Evolutionary conservation across 2,888 invertebrate genomes (phyloP).

Genomic region (Tortrix viridana): DNA sequence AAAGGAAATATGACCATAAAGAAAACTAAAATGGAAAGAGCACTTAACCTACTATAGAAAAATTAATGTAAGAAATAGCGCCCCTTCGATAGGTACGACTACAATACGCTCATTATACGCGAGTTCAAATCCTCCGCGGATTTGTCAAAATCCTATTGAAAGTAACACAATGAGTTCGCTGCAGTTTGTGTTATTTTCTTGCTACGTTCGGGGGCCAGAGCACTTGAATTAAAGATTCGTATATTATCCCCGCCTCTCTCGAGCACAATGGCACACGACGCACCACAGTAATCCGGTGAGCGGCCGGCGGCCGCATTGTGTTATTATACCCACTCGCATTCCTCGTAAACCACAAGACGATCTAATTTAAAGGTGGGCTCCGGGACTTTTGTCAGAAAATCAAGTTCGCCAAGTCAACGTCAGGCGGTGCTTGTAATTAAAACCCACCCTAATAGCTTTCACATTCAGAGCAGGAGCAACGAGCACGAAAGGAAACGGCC

Average conservation of each 20-base stretch:
- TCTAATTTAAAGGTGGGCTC: slow-evolving; percentile 59
- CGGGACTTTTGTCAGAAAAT: slow-evolving; percentile 32
- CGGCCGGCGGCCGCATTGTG: slow-evolving; percentile 67
- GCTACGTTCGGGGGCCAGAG: slow-evolving; percentile 69
- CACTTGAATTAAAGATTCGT: slow-evolving; percentile 83
- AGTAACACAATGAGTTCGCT: slow-evolving; percentile 74
- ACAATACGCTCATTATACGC: slow-evolving; percentile 13
- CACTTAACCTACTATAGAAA: too few species aligned
- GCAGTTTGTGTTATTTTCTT: slow-evolving; percentile 77
- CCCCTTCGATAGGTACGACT: background rate
- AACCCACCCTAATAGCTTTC: slow-evolving; percentile 28
- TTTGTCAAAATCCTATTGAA: slow-evolving; percentile 77
- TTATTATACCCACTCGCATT: slow-evolving; percentile 54
- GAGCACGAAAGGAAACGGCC: slow-evolving; percentile 10
- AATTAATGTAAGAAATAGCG: too few species aligned
- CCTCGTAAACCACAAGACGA: slow-evolving; percentile 47
- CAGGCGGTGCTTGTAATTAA: slow-evolving; percentile 34
- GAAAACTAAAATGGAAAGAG: too few species aligned
- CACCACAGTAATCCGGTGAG: slow-evolving; percentile 72
- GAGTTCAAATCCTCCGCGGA: slow-evolving; percentile 54
- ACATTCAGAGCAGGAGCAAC: slow-evolving; percentile 24
- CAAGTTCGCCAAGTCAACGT: slow-evolving; percentile 33
- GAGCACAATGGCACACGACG: slow-evolving; percentile 73
- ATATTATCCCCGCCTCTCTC: slow-evolving; percentile 70
- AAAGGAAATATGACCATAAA: too few species aligned